Evolutionary conservation across 2,888 invertebrate species (phyloP), one percentile per base, ranked within the genome.

Genomic region (Didymodactylos carnosus): DNA sequence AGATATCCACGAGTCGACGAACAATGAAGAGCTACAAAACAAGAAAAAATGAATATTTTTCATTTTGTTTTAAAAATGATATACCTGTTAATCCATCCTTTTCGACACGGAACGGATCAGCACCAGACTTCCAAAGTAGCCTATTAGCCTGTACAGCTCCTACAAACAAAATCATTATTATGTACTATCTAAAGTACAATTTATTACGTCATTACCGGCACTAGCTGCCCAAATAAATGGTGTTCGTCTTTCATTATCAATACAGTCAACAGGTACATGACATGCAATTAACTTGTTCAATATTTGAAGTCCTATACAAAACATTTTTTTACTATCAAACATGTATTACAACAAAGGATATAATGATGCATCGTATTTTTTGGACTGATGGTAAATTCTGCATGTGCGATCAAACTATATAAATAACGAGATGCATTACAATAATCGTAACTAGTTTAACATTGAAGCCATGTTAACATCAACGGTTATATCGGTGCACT

Each of bases 161-260:
- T 87, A 80, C 76, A 79, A 78, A 78, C 78, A 78, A 79, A 23
- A 35, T 0, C 1, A 27, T 25, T n/a, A 11, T 23, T 16, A 75
- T 16, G 23, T 23, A 39, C 13, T 46, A 39, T 25, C 16, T 10
- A 62, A 49, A 3, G 5, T 2, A 11, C n/a, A 16, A 62, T 39
- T 16, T 19, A 72, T 27, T 70, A 14, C 49, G n/a, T n/a, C n/a
- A n/a, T 76, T 79, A 87, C 88, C 97, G 29, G 95, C 92, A 77
- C 94, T 94, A 0, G 95, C 93, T 0, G 97, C 95, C 98, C 98
- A 98, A 16, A 97, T 85, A 72, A 98, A 85, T 1, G 97, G 95
- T 79, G 93, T 92, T 13, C 97, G 86, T 0, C 92, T 91, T 81
- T 97, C 95, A 69, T 90, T 89, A 83, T 98, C 98, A 73, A 88